A percentile compares a stretch with the other conserved stretches of the same genome.
Conservation (phyloP, 2,797 vertebrate genomes). For the Poeciliopsis presidionis region DNA sequence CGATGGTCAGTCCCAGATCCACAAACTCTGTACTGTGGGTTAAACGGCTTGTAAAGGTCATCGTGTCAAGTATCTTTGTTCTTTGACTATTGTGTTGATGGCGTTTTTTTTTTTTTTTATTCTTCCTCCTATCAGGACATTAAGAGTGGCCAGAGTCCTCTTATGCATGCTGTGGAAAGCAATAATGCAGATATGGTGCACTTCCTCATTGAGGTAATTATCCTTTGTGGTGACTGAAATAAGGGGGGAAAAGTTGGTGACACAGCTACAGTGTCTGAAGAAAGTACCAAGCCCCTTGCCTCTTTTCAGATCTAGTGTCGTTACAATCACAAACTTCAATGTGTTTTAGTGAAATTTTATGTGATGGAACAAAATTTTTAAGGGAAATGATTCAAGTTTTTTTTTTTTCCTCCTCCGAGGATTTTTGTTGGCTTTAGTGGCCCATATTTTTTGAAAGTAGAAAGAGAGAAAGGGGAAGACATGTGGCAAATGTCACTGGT, state of each 20-base stretch:
- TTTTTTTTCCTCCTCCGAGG: no score
- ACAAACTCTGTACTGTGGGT: conserved; percentile 31
- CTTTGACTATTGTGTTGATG: conserved; percentile 33
- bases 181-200: conserved; percentile 85
- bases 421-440: no score
- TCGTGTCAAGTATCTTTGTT: conserved; percentile 10
- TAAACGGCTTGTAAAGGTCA: conserved; percentile 23
- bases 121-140: conserved; percentile 79
- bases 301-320: not conserved
- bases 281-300: not conserved
- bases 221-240: conserved; percentile 24
- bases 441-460: no score
- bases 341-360: not conserved
- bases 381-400: not conserved
- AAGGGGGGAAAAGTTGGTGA: conserved; percentile 38
- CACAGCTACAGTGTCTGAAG: conserved; percentile 32
- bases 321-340: not conserved
- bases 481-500: no score
- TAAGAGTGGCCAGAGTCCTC: conserved; percentile 90
- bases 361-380: not conserved
- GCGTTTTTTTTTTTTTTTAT: conserved; percentile 10
- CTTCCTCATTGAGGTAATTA: conserved; percentile 88
- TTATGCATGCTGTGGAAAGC: conserved; percentile 90
- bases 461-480: no score
- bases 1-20: conserved; percentile 81